Base-by-base conservation (phyloP, 2,113 vertebrate species). In the Ceyx melanurus region DNA sequence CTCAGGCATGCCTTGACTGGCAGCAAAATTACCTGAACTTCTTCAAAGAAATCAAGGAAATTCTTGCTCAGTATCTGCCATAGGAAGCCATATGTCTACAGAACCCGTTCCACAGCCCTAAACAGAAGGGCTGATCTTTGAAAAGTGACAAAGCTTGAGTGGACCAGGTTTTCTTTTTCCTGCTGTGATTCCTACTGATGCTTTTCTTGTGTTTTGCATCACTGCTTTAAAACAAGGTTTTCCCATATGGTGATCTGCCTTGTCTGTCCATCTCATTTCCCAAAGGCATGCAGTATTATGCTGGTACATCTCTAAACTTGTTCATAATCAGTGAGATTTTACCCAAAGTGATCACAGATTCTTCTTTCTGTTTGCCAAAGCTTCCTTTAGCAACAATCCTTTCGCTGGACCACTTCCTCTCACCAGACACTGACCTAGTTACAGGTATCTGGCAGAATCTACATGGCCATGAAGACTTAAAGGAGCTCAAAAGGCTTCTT, bases 41-140 rank as follows among this genome's bases (percentile, higher is more conserved):
- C 71, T 60, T 68, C 82, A 48, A 68, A 79, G 61, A 92, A 94
- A 57, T 54, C 62, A 73, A 73, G 42, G 62, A 68, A 71, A 53
- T 84, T 84, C 48, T 94, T 87, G 86, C 26, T 65, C 1, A 0
- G 22, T 54, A 31, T 65, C 62, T 26, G 29, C 11, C 2, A 3
- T 2, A 29, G 56, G 19, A 81, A 8, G 56, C 67, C 76, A 5
- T 3, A 15, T 3, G n/a, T n/a, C 61, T 62, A 62, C 6, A n/a
- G 58, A 56, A 57, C 6, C 45, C 51, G 40, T 9, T 40, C n/a
- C 78, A 68, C 43, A 75, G 51, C 53, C 46, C 76, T 62, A 42
- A 35, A n/a, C 2, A 9, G 40, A 87, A 74, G 7, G 8, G 37
- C 42, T 67, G 33, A 26, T 51, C 78, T 68, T 65, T 86, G 31